A percentile compares a stretch with the other conserved stretches of the same genome.
Evolutionary conservation across 2,113 vertebrate genomes (phyloP).

Genomic region (Lamprologus lemairii): DNA sequence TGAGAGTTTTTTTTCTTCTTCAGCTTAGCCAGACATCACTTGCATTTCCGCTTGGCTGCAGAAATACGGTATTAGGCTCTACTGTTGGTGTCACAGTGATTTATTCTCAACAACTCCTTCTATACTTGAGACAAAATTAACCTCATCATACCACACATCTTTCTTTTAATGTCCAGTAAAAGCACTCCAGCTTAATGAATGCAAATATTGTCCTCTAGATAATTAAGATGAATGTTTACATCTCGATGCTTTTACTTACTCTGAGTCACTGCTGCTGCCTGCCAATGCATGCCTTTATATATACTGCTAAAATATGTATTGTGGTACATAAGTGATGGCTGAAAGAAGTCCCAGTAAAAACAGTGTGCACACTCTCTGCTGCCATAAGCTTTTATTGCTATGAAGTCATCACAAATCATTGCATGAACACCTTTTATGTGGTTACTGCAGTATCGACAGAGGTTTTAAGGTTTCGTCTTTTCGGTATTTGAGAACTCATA

Average conservation of each 20-base stretch:
- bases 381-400: constrained; percentile 1
- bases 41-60: neutral
- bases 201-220: constrained; percentile 23
- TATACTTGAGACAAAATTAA: neutral
- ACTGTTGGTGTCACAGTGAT: neutral
- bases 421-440: neutral
- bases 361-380: neutral
- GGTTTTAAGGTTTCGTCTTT: neutral
- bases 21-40: neutral
- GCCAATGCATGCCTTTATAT: constrained; percentile 1
- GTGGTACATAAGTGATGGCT: neutral
- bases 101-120: neutral
- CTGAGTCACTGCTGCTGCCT: constrained; percentile 6
- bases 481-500: neutral
- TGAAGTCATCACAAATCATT: constrained; percentile 7
- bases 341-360: neutral
- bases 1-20: neutral
- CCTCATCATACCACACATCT: neutral
- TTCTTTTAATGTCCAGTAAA: constrained; percentile 21
- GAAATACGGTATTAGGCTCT: neutral
- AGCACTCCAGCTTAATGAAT: constrained; percentile 40
- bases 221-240: constrained; percentile 42
- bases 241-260: constrained; percentile 32
- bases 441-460: neutral
- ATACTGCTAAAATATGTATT: neutral